phyloP scores from a whole-genome alignment of 2,797 vertebrate species.

The Brotula barbata region DNA sequence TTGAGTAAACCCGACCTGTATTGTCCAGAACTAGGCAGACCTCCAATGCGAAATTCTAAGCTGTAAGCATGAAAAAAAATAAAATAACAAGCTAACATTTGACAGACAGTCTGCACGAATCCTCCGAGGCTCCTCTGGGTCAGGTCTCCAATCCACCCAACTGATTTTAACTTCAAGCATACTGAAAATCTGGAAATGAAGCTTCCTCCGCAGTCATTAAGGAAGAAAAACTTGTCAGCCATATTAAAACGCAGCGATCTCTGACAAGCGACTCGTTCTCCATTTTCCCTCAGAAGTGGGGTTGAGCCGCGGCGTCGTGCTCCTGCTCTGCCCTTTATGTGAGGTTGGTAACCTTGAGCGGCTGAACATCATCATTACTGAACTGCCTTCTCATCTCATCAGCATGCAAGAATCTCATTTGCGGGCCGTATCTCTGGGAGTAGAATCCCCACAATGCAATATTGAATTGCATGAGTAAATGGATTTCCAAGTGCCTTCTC shows the following conservation, averaged over 20 bases:
- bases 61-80: too few relatives aligned
- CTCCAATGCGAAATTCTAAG: too few relatives aligned
- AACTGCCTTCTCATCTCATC: constrained; percentile 60
- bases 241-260: neutral
- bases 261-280: constrained; percentile 2
- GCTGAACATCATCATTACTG: constrained; percentile 52
- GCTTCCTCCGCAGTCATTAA: neutral
- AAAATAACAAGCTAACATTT: too few relatives aligned
- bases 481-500: constrained; percentile 67
- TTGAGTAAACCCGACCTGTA: too few relatives aligned
- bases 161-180: too few relatives aligned
- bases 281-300: constrained; percentile 28
- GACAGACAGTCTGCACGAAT: too few relatives aligned
- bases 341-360: constrained; percentile 65
- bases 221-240: neutral
- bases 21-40: too few relatives aligned
- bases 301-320: constrained; percentile 21
- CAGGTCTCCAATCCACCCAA: too few relatives aligned
- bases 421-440: constrained; percentile 59
- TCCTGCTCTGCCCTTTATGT: constrained; percentile 34
- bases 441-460: constrained; percentile 56
- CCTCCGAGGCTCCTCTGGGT: too few relatives aligned
- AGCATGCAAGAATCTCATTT: constrained; percentile 72
- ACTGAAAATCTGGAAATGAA: too few relatives aligned
- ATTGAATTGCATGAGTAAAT: constrained; percentile 70